A percentile compares a stretch with the other conserved stretches of the same genome.
These are phyloP conservation scores for Bembecia ichneumoniformis DNA, from an alignment of 2,888 invertebrate genomes.

Conservation along the genomic window DNA sequence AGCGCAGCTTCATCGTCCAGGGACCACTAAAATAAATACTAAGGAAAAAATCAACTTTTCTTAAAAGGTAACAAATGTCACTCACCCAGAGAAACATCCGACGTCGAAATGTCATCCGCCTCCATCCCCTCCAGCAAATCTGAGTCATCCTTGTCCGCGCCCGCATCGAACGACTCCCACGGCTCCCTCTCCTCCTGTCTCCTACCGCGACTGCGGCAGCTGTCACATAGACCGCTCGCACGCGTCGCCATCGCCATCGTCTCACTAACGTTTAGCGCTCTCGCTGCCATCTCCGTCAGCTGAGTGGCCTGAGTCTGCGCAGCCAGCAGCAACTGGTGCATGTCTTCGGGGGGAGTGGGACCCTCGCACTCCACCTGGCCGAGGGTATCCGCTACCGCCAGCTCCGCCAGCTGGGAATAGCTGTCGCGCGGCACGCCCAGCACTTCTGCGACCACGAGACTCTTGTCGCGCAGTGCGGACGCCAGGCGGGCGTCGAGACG, in stretches of 20 bases:
- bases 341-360: slow-evolving; percentile 19
- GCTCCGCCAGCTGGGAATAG: slow-evolving; percentile 40
- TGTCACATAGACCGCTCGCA: slow-evolving; percentile 34
- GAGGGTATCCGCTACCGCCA: slow-evolving; percentile 49
- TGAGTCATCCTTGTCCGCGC: background rate
- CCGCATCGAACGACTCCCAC: background rate
- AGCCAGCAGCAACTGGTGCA: slow-evolving; percentile 51
- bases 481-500: slow-evolving; percentile 48
- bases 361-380: slow-evolving; percentile 26
- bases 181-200: background rate
- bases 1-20: too few relatives aligned
- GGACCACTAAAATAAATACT: too few relatives aligned
- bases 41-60: too few relatives aligned
- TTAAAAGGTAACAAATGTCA: too few relatives aligned
- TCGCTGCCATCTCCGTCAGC: slow-evolving; percentile 37
- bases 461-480: slow-evolving; percentile 43
- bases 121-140: too few relatives aligned
- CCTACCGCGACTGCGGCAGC: slow-evolving; percentile 14
- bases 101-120: too few relatives aligned
- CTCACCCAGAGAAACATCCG: too few relatives aligned
- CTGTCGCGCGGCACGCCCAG: slow-evolving; percentile 37
- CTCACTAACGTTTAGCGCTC: slow-evolving; percentile 36
- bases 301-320: slow-evolving; percentile 58
- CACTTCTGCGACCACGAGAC: slow-evolving; percentile 32
- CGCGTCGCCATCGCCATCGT: slow-evolving; percentile 23